Percentiles rank a stretch among this genome's conserved stretches.
Conservation (phyloP, 2,113 vertebrate genomes). For the Lepidothrix coronata region DNA sequence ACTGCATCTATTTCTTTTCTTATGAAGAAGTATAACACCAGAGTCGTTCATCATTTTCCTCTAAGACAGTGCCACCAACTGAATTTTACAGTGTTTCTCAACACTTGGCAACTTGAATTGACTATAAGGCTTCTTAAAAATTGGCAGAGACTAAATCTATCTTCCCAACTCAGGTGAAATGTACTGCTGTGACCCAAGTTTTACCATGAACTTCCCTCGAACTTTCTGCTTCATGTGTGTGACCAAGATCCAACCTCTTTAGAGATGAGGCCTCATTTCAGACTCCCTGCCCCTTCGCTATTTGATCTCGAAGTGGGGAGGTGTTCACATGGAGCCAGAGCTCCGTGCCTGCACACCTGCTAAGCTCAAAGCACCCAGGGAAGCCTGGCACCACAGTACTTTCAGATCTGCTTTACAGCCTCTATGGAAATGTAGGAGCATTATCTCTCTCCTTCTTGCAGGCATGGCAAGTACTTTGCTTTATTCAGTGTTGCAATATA, state of each 20-base stretch:
- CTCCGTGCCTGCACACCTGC: not conserved
- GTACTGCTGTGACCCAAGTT: not conserved
- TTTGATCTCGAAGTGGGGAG: not conserved
- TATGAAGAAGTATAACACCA: not conserved
- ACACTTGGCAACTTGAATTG: not conserved
- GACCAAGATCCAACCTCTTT: not conserved
- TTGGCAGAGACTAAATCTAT: not conserved
- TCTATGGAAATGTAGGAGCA: not conserved
- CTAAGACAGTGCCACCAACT: not conserved
- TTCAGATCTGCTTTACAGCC: constrained; percentile 14
- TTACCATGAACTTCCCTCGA: not conserved
- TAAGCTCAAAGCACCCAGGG: not conserved
- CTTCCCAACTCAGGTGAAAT: not conserved
- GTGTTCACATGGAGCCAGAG: not conserved
- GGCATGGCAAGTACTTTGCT: not conserved
- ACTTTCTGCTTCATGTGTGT: not conserved
- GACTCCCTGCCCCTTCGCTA: not conserved
- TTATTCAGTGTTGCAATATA: not conserved
- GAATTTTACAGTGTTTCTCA: not conserved
- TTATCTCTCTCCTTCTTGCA: not conserved
- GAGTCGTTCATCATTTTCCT: not conserved
- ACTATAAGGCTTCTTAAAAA: not conserved
- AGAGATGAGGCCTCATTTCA: not conserved
- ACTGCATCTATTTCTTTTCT: not conserved
- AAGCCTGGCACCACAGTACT: not conserved